Evolutionary conservation across 2,888 invertebrate genomes (phyloP).

Genomic region (Girardia tigrina): DNA sequence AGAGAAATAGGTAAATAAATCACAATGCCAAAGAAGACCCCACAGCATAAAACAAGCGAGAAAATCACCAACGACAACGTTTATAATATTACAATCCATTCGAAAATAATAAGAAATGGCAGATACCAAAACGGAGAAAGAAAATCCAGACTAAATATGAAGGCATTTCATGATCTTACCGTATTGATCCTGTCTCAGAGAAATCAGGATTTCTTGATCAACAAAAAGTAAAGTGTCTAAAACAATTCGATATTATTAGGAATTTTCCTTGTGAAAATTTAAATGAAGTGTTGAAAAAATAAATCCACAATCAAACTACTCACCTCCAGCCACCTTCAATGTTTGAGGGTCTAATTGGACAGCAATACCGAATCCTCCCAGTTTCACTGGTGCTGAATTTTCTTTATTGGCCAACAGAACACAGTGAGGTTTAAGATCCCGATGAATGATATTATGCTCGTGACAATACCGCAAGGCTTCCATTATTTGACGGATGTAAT

Average conservation of each 20-base stretch:
- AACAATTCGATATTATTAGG: neutral
- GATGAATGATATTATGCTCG: constrained; percentile 88
- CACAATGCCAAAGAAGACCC: neutral
- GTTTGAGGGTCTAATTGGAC: constrained; percentile 61
- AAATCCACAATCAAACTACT: neutral
- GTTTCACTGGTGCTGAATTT: constrained; percentile 91
- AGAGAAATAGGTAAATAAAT: neutral
- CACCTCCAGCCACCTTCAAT: constrained; percentile 32
- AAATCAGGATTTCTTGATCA: constrained; percentile 37
- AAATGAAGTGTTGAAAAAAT: neutral
- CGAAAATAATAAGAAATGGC: neutral
- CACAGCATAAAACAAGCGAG: constrained; percentile 14
- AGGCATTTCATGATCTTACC: constrained; percentile 34
- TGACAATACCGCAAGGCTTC: constrained; percentile 94
- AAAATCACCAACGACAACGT: constrained; percentile 11
- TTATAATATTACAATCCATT: too few relatives aligned
- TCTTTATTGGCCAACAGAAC: constrained; percentile 84
- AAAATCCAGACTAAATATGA: neutral
- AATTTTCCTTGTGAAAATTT: too few relatives aligned
- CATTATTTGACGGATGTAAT: constrained; percentile 93
- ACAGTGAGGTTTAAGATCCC: constrained; percentile 92
- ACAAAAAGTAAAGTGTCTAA: constrained; percentile 33
- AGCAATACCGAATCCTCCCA: constrained; percentile 91
- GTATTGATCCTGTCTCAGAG: constrained; percentile 36
- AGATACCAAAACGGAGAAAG: neutral